Conservation (phyloP, 2,888 invertebrate species). For the Kryphioiulus occultus region DNA sequence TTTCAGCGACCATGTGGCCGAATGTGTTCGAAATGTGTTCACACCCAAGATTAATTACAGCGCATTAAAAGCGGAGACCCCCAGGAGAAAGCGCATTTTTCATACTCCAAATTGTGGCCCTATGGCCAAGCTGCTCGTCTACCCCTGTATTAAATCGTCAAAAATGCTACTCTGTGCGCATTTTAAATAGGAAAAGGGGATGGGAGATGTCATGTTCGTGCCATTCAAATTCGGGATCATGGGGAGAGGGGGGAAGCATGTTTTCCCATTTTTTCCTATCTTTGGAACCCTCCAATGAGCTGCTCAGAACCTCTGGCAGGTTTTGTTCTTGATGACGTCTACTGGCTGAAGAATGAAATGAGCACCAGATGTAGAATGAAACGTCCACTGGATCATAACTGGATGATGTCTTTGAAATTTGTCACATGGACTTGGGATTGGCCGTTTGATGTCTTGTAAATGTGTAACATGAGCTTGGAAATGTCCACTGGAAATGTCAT, state of each 20-base stretch:
- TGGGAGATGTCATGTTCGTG: neutral
- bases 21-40: neutral
- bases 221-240: conserved; percentile 23
- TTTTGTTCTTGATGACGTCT: no score
- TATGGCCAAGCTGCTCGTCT: neutral
- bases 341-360: no score
- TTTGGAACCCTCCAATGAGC: neutral
- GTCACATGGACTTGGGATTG: no score
- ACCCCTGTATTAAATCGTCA: neutral
- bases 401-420: no score
- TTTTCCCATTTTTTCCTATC: neutral
- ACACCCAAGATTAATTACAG: conserved; percentile 10
- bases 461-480: no score
- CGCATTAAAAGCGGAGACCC: neutral
- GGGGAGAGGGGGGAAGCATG: conserved; percentile 14
- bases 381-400: no score
- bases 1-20: neutral
- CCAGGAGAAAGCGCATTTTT: neutral
- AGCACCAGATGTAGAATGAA: neutral
- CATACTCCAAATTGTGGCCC: neutral
- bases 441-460: no score
- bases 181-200: conserved; percentile 23
- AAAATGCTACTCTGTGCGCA: conserved; percentile 4
- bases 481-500: no score
- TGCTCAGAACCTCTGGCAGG: neutral